These are phyloP conservation scores for Puma concolor DNA, from an alignment of 2,113 vertebrate genomes.

Conservation along the genomic window DNA sequence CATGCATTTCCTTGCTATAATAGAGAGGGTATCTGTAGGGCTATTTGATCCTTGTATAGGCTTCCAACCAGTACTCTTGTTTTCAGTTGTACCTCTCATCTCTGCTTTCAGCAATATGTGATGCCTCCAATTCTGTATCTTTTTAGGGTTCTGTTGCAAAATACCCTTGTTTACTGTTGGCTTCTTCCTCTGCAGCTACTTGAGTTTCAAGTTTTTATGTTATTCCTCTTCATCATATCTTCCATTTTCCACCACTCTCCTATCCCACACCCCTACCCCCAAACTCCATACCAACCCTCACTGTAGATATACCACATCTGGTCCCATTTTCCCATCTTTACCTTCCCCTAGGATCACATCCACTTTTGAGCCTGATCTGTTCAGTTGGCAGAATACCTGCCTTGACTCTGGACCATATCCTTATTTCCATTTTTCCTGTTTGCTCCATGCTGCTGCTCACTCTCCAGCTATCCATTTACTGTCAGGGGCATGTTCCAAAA, in stretches of 20 bases:
- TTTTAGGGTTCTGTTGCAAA: not conserved
- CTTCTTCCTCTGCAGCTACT: not conserved
- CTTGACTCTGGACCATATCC: not conserved
- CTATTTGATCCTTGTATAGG: not conserved
- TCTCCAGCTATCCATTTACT: not conserved
- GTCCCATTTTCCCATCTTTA: not conserved
- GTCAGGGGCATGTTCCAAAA: not conserved
- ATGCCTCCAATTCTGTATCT: not conserved
- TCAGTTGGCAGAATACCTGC: not conserved
- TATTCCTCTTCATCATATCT: not conserved
- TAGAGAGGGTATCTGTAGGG: accelerated
- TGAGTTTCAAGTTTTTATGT: not conserved
- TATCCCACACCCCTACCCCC: not conserved
- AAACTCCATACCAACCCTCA: too few relatives aligned
- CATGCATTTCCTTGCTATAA: not conserved
- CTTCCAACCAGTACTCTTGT: not conserved
- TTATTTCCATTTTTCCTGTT: not conserved
- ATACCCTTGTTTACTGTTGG: not conserved
- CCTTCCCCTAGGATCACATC: not conserved
- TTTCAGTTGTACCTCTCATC: not conserved
- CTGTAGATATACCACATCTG: not conserved
- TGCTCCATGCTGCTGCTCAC: not conserved
- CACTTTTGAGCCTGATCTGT: not conserved
- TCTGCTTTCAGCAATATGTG: not conserved
- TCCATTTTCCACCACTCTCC: not conserved